Percentiles rank a stretch among this genome's conserved stretches.
Evolutionary conservation across 2,888 invertebrate genomes (phyloP).

Genomic region (Lasioglossum vierecki): DNA sequence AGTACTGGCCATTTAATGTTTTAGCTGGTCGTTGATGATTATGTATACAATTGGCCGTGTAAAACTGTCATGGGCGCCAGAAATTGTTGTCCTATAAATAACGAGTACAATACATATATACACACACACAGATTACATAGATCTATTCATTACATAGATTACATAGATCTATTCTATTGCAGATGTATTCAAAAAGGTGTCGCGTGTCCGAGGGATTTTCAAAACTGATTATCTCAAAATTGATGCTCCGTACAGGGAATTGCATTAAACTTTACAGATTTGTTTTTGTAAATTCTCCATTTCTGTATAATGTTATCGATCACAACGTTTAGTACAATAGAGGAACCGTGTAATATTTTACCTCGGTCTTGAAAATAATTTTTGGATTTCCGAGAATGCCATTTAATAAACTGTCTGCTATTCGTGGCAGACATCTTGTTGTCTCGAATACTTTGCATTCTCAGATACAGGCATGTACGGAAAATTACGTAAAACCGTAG

Average conservation of each 20-base stretch:
- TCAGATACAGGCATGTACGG: not conserved
- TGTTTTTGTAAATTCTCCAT: not conserved
- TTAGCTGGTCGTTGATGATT: no score
- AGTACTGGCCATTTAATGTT: no score
- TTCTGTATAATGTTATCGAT: not conserved
- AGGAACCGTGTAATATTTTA: not conserved
- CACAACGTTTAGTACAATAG: not conserved
- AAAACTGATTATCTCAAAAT: not conserved
- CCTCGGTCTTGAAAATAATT: not conserved
- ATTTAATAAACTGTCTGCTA: not conserved
- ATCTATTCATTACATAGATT: no score
- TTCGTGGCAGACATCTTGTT: not conserved
- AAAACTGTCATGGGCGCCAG: not conserved
- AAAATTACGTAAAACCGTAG: not conserved
- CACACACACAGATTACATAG: not conserved
- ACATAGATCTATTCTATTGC: no score
- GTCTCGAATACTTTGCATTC: not conserved
- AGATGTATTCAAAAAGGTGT: not conserved
- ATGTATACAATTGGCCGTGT: no score
- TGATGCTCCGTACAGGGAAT: not conserved
- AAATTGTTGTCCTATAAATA: not conserved
- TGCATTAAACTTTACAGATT: not conserved
- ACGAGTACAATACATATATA: not conserved
- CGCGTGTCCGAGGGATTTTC: not conserved
- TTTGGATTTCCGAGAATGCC: constrained; percentile 6